phyloP scores from a whole-genome alignment of 2,797 vertebrate species.

The Graptemys geographica region DNA sequence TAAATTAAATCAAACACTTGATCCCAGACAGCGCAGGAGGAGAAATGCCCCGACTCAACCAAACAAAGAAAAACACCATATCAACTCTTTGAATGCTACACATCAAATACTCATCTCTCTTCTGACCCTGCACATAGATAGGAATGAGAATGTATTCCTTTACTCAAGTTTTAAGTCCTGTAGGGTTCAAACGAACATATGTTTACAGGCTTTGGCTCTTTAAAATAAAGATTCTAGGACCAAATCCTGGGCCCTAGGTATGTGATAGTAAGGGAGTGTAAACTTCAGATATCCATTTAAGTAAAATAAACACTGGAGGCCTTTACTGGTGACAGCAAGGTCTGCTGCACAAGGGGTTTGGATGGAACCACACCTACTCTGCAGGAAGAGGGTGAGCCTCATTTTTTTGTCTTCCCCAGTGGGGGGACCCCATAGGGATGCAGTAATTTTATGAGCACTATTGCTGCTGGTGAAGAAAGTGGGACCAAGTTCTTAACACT shows the following conservation, averaged over 20 bases:
- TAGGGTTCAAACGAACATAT: neutral
- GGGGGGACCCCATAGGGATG: neutral
- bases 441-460: neutral
- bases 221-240: neutral
- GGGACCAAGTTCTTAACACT: neutral
- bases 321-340: neutral
- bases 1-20: neutral
- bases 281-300: neutral
- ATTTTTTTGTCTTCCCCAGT: neutral
- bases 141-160: neutral
- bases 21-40: neutral
- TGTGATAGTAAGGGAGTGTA: neutral
- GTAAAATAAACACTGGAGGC: neutral
- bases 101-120: neutral
- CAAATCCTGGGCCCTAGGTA: neutral
- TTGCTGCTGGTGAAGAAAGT: no score
- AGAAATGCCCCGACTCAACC: neutral
- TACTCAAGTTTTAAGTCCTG: neutral
- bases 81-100: neutral
- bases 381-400: neutral
- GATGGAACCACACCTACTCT: neutral
- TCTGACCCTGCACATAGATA: neutral
- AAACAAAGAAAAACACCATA: neutral
- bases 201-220: neutral
- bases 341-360: neutral